Base-by-base conservation (phyloP, 2,888 invertebrate species). In the Scaptomyza flava region DNA sequence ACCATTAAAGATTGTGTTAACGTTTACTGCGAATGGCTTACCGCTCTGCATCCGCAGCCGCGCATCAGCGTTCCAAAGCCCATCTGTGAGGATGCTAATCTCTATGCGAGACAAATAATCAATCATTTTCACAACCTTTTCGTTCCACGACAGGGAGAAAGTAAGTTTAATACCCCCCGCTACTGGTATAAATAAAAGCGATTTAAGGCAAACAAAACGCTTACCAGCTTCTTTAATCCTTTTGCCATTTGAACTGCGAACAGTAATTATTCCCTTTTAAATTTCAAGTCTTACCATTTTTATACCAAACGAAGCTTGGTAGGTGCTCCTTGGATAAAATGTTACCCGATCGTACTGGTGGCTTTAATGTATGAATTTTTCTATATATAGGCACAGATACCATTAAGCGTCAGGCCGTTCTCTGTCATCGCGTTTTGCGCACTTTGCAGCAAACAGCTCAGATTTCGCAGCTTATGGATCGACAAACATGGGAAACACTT, bases 21-120 rank as follows among this genome's bases (percentile, higher is more conserved):
- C 90, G 96, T 99, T 36, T 99, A 99, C 90, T 98, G 98, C 91
- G 98, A 99, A 89, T 99, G 99, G 99, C 93, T 99, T 74, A 96
- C 97, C 0, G 96, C 98, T 3, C 93, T 99, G 71, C 94, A 96
- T 77, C 95, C 96, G 27, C 94, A 94, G 30, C 96, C 97, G 1
- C 96, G 97, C 88, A 94, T 97, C 57, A 96, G 97, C 79, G 96
- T 98, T 17, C 99, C 99, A 0, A 94, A 95, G 77, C 98, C 98
- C 0, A 95, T 99, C 11, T 94, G 95, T 46, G 96, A 97, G 61
- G 96, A 98, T 90, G 97, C 98, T 0, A 97, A 98, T 90, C 94
- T 96, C 68, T 99, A 98, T 92, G 96, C 97, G 0, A 93, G 97
- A 77, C 96, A 96, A 91, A 98, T 99, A 86, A 95, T 99, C 46